Percentiles rank a stretch among this genome's conserved stretches.
Conservation (phyloP, 2,888 invertebrate species). For the Gortyna flavago region DNA sequence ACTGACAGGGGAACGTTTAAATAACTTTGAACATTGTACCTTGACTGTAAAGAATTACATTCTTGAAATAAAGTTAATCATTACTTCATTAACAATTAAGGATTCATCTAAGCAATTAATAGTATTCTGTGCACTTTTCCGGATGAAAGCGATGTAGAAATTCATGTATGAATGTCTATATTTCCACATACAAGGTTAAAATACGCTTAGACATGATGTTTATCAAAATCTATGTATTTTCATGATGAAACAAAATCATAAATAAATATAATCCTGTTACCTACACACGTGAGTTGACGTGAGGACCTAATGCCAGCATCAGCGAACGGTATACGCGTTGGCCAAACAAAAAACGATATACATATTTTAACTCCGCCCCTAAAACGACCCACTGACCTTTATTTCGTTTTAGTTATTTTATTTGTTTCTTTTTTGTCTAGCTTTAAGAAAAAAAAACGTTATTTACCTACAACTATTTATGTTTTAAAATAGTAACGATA, state of each 20-base stretch:
- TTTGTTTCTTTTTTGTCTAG: too few relatives aligned
- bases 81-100: neutral
- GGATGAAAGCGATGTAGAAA: neutral
- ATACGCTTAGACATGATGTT: neutral
- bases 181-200: neutral
- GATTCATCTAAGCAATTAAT: neutral
- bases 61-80: neutral
- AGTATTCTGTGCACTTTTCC: neutral
- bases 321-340: too few relatives aligned
- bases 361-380: too few relatives aligned
- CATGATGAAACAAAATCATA: neutral
- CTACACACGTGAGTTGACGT: too few relatives aligned
- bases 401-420: too few relatives aligned
- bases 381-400: too few relatives aligned
- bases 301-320: too few relatives aligned
- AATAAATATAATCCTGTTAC: neutral
- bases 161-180: neutral
- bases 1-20: neutral
- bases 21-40: neutral
- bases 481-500: slow-evolving; percentile 22
- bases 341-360: too few relatives aligned
- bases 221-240: neutral
- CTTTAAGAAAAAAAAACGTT: neutral
- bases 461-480: slow-evolving; percentile 8
- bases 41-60: neutral